Base-by-base conservation (phyloP, 2,888 invertebrate genomes). In the Leptothorax acervorum region DNA sequence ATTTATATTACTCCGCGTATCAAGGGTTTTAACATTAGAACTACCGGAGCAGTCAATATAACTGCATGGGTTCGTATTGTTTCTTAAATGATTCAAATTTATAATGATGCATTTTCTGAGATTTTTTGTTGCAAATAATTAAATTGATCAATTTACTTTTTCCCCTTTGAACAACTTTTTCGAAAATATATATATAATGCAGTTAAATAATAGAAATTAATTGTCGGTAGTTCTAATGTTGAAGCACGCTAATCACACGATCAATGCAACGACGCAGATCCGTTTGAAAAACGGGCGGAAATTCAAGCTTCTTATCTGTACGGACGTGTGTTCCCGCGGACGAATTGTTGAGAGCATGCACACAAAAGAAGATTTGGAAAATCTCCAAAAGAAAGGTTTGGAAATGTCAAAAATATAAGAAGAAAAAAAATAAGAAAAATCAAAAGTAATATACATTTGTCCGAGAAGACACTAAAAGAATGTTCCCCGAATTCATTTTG, bases 401-500 rank as follows among this genome's bases (percentile, higher is more conserved):
- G 12, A 73, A 79, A 42, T 48, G 23, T 11, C 23, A 70, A 60
- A 70, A 70, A 39, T 5, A 6, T 63, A 63, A 51, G 18, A 55
- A 48, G 1, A 23, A 28, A 18, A 18, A 76, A 53, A 55, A 28
- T 3, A 76, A 28, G 28, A 66, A 63, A 48, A 66, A 78, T 55
- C 39, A 76, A 76, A 81, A 71, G 8, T 35, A 62, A 71, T 18
- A 68, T 35, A 71, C 48, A 62, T 79, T 48, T 70, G 79, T 70
- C 57, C 57, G 70, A 70, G 35, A 70, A 79, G 79, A 81, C 79
- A 81, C 79, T 71, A 71, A 81, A 62, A 81, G 79, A 81, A 60
- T 71, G 48, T 60, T 28, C 51, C 39, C 62, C 31, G 11, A 39
- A 51, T 70, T 81, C 71, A 60, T 81, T 79, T 81, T 51, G 79